phyloP scores from a whole-genome alignment of 2,113 vertebrate species.

The Plestiodon gilberti region DNA sequence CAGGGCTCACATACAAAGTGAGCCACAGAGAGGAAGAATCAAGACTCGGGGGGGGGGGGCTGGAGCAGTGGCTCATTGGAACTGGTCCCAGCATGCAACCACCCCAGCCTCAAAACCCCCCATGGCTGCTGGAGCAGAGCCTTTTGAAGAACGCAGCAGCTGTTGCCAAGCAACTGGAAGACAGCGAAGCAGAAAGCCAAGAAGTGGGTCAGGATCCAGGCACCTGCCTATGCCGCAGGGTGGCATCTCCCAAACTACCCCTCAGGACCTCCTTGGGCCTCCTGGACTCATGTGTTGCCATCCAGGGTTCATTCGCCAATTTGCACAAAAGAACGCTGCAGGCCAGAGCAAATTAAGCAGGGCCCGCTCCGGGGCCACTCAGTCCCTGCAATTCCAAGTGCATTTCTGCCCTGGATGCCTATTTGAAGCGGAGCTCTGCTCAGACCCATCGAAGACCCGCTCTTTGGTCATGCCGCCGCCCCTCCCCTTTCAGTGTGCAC shows the following conservation, averaged over 20 bases:
- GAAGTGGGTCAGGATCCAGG: constrained; percentile 63
- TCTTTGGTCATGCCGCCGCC: neutral
- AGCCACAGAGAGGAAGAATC: constrained; percentile 32
- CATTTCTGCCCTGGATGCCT: neutral
- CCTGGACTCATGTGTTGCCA: neutral
- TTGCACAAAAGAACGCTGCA: neutral
- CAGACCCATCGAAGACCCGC: neutral
- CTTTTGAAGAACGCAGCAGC: constrained; percentile 54
- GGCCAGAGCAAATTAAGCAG: neutral
- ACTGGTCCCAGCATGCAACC: constrained; percentile 12
- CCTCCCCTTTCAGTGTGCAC: neutral
- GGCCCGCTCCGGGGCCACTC: neutral
- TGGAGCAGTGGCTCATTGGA: constrained; percentile 43
- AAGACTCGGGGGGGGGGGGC: constrained; percentile 15
- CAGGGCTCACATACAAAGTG: constrained; percentile 22
- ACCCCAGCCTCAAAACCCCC: constrained; percentile 41
- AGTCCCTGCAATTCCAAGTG: fast-evolving
- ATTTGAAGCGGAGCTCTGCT: constrained; percentile 1
- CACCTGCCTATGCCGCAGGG: constrained; percentile 41
- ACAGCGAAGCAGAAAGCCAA: constrained; percentile 13
- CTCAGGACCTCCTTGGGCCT: constrained; percentile 12
- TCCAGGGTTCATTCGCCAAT: neutral
- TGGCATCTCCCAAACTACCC: constrained; percentile 19
- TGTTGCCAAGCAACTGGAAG: constrained; percentile 68
- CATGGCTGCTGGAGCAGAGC: constrained; percentile 45